Evolutionary conservation across 2,888 invertebrate species (phyloP), one percentile per base, ranked within the genome.

Genomic region (Sinelater perroti): DNA sequence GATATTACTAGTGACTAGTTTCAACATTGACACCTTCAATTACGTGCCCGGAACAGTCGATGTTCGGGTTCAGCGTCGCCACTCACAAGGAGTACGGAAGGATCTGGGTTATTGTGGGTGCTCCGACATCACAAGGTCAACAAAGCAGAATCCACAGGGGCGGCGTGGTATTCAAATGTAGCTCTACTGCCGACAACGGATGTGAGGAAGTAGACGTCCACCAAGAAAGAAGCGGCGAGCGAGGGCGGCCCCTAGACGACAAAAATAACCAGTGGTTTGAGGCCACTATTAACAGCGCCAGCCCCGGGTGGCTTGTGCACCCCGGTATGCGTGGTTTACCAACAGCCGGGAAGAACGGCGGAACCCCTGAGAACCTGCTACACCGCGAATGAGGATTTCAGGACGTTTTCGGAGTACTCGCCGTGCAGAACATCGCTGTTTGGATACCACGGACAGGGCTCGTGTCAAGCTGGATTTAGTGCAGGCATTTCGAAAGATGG

Each of bases 261-360:
- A 97, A 97, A 78, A 91, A 93, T 1, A 79, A 87, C 74, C 97
- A 97, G 77, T 97, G 97, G 96, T 93, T 98, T 74, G 97, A 97
- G 17, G 97, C 97, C 2, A 94, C 97, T 0, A 87, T 98, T 28
- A 84, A 87, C 62, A 91, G 93, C 68, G 88, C 89, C 0, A 90
- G 90, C 30, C 85, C 87, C 56, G 90, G 92, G 72, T 93, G 93
- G 97, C 97, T 6, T 98, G 97, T 77, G 97, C 97, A 24, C 97
- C 97, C 1, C 87, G 96, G 67, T 98, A 97, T 81, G 89, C 95
- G 55, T 95, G 93, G 81, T 94, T 87, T 79, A 85, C 92, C 20
- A 44, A 26, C 10, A 83, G 84, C 46, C 87, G 85, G 73, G 82
- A 87, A 70, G 87, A 89, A 76, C 86, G 93, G 70, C 84, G 93